Conservation (phyloP, 2,113 vertebrate genomes). For the Cathartes aura region DNA sequence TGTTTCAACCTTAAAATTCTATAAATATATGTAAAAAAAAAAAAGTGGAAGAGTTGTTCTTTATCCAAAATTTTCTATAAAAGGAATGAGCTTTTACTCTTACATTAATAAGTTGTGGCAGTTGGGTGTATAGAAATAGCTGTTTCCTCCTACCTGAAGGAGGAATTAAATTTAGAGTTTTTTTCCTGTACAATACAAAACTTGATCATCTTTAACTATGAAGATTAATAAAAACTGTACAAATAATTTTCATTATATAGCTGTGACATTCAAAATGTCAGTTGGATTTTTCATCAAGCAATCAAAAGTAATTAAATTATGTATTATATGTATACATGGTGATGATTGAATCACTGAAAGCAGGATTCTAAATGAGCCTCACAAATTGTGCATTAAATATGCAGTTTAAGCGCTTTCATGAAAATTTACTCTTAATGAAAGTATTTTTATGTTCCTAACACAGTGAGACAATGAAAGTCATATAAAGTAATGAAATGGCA, state of each 20-base stretch:
- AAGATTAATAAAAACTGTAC: constrained; percentile 3
- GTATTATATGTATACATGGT: background rate
- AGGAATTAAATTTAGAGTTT: background rate
- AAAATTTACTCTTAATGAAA: constrained; percentile 36
- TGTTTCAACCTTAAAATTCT: background rate
- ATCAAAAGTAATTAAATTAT: constrained; percentile 38
- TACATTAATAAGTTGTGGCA: background rate
- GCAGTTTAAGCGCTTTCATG: constrained; percentile 4
- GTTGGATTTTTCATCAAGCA: constrained; percentile 6
- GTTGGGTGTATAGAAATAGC: background rate
- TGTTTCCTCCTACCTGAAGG: background rate
- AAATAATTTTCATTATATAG: background rate
- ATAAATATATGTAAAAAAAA: background rate
- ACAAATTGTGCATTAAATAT: constrained; percentile 39
- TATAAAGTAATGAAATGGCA: background rate
- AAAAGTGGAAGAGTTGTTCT: background rate
- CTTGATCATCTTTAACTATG: background rate
- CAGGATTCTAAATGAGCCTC: background rate
- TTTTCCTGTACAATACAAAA: background rate
- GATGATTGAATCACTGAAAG: background rate
- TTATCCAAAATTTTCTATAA: background rate
- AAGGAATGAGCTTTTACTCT: background rate
- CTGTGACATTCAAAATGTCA: background rate
- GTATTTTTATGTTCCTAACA: constrained; percentile 14
- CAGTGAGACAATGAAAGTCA: background rate